phyloP scores from a whole-genome alignment of 2,888 invertebrate genomes.

The Heliothis peltigera region DNA sequence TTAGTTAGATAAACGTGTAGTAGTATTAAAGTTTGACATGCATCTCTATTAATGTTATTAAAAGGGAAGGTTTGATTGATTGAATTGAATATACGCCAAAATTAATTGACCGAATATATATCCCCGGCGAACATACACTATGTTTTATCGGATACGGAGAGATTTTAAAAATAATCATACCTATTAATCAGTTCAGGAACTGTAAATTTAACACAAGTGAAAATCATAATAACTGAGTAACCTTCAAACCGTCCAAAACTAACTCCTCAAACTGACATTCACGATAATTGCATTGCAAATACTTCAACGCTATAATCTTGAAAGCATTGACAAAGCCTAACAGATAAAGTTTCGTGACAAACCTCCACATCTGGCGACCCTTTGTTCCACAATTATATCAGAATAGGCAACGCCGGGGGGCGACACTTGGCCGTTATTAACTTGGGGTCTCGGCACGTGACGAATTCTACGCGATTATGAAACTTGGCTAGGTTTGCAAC shows the following conservation, averaged over 20 bases:
- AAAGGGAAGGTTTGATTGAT: too few relatives aligned
- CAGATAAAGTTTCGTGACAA: constrained; percentile 48
- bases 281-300: constrained; percentile 18
- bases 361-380: constrained; percentile 53
- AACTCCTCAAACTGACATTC: neutral
- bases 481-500: constrained; percentile 61
- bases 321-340: constrained; percentile 35
- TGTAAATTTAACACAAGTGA: neutral
- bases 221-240: neutral
- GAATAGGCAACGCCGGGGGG: constrained; percentile 54
- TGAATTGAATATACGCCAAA: too few relatives aligned
- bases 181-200: neutral
- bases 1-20: too few relatives aligned
- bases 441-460: constrained; percentile 67
- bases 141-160: too few relatives aligned
- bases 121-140: too few relatives aligned
- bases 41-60: too few relatives aligned
- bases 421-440: constrained; percentile 66
- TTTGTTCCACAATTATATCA: constrained; percentile 61
- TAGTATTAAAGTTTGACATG: too few relatives aligned
- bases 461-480: constrained; percentile 69
- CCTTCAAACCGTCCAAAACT: neutral
- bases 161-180: too few relatives aligned
- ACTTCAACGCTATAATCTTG: constrained; percentile 19
- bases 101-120: too few relatives aligned